Percentiles rank a stretch among this genome's conserved stretches.
These are phyloP conservation scores for Meghimatium bilineatum DNA, from an alignment of 2,888 invertebrate genomes.

Conservation along the genomic window DNA sequence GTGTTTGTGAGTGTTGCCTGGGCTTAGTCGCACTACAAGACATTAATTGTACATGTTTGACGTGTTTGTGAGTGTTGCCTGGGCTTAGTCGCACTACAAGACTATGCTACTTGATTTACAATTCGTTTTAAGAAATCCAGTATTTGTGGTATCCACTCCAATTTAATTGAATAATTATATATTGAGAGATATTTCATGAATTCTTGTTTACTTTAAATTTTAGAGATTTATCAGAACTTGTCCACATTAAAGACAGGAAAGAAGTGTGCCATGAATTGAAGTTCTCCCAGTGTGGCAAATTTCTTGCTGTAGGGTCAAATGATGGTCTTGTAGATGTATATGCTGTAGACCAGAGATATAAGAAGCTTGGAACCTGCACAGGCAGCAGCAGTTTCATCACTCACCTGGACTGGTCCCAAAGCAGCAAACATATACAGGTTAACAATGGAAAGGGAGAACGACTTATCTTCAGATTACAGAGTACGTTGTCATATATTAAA, in stretches of 20 bases:
- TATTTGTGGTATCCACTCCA: too few relatives aligned
- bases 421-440: conserved; percentile 76
- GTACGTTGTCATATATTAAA: conserved; percentile 58
- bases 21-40: too few relatives aligned
- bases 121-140: too few relatives aligned
- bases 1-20: too few relatives aligned
- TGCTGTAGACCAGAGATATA: conserved; percentile 73
- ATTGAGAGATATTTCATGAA: too few relatives aligned
- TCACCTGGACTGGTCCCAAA: conserved; percentile 78
- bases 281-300: conserved; percentile 77
- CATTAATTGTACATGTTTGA: too few relatives aligned
- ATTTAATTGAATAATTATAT: neutral
- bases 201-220: neutral
- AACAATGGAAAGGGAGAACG: conserved; percentile 77
- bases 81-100: too few relatives aligned
- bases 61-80: too few relatives aligned
- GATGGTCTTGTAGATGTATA: conserved; percentile 78
- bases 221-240: conserved; percentile 76
- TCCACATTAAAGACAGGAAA: conserved; percentile 75
- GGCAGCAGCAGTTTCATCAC: conserved; percentile 78
- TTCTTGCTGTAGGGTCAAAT: conserved; percentile 78
- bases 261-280: conserved; percentile 78
- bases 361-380: conserved; percentile 74
- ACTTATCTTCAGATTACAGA: conserved; percentile 76
- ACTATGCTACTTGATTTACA: too few relatives aligned